Base-by-base conservation (phyloP, 2,797 vertebrate species). In the Hapalemur alaotrensis region DNA sequence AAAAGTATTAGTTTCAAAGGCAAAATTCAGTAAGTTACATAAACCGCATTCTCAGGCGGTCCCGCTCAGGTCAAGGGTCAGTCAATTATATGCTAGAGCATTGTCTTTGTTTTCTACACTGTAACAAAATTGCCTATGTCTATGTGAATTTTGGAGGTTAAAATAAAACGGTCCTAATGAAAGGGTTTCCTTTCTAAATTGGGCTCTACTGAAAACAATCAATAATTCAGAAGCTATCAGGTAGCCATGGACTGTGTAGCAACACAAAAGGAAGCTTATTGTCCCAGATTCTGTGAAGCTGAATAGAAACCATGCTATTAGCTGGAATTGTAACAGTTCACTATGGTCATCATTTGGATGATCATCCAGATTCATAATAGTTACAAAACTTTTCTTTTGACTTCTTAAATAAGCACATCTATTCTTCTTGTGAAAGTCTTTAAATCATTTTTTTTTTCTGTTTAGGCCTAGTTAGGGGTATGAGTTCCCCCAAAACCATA, bases 1-100 rank as follows among this genome's bases (percentile, higher is more conserved):
- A n/a, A 75, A 93, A 83, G 80, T 76, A 89, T 80, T 95, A 35
- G 9, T 35, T 92, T 95, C 70, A 76, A 94, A 86, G 86, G 7
- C 59, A 79, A 86, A 72, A 70, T 80, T 61, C 54, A 89, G 32
- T 23, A 84, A 52, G 41, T 86, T 82, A 86, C 95, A 52, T 57
- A 78, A 80, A 72, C 32, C 35, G 4, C 41, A 52, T 22, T 8
- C 48, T 72, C 41, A 92, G 79, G 32, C 67, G 50, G 50, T 57
- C 48, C 46, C 7, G 20, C 48, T 92, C n/a, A 57, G 73, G 32
- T 46, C 22, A 63, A 9, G 23, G 70, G 28, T 78, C 57, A 87
- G 70, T 92, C 43, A 94, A 2, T 69, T 67, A 89, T 2, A 30
- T 54, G 75, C 13, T n/a, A 63, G 9, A 80, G 23, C 25, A 50